These are phyloP conservation scores for Notodonta ziczac DNA, from an alignment of 2,888 invertebrate species.

Conservation along the genomic window DNA sequence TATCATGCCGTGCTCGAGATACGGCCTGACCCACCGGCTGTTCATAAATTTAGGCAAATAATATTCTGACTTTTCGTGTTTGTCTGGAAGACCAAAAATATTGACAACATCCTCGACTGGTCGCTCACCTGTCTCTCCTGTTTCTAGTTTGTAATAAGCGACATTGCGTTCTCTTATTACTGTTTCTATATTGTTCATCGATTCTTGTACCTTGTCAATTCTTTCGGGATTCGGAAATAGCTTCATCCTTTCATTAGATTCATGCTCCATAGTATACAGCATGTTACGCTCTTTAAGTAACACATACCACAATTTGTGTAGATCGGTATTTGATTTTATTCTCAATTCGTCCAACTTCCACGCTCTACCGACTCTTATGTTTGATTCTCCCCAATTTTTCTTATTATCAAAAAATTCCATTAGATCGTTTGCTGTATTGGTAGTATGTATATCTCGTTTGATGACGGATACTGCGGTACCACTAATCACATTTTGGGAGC, in stretches of 20 bases:
- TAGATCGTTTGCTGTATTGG: slow-evolving; percentile 76
- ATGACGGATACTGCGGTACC: slow-evolving; percentile 27
- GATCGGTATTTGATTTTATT: slow-evolving; percentile 96
- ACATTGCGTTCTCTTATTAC: slow-evolving; percentile 96
- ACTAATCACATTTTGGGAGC: slow-evolving; percentile 48
- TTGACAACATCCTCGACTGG: slow-evolving; percentile 85
- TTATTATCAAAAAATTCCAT: slow-evolving; percentile 96
- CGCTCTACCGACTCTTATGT: slow-evolving; percentile 92
- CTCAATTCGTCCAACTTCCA: slow-evolving; percentile 96
- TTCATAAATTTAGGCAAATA: slow-evolving; percentile 88
- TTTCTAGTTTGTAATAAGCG: slow-evolving; percentile 95
- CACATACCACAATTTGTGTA: slow-evolving; percentile 97
- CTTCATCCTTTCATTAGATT: slow-evolving; percentile 86
- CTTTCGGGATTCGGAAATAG: slow-evolving; percentile 96
- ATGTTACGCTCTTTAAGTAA: slow-evolving; percentile 98
- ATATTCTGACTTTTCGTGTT: slow-evolving; percentile 86
- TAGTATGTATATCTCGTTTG: slow-evolving; percentile 65
- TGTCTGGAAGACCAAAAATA: slow-evolving; percentile 85
- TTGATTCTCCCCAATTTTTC: slow-evolving; percentile 92
- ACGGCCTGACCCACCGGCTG: slow-evolving; percentile 84
- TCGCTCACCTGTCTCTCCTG: slow-evolving; percentile 92
- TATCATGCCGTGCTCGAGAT: slow-evolving; percentile 80
- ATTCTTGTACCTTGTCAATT: slow-evolving; percentile 96
- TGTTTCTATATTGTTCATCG: slow-evolving; percentile 96
- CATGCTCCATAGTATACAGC: slow-evolving; percentile 97